These are phyloP conservation scores for Metellina segmentata DNA, from an alignment of 2,888 invertebrate genomes.

Conservation along the genomic window DNA sequence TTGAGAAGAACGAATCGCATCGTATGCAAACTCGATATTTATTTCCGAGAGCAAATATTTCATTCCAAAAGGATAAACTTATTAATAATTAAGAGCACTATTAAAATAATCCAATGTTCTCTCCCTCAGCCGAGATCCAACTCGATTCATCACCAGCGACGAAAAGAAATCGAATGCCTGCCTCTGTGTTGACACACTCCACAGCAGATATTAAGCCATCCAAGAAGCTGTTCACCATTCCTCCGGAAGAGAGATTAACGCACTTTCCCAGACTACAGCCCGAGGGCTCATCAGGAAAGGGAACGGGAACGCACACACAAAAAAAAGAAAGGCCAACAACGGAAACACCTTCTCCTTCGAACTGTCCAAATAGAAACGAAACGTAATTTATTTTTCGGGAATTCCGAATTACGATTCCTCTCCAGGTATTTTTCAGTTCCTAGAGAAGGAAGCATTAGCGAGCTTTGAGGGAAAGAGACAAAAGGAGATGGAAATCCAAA, in stretches of 20 bases:
- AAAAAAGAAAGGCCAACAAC: not conserved
- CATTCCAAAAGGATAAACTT: not conserved
- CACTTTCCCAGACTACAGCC: constrained; percentile 12
- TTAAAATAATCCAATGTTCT: not conserved
- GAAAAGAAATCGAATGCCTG: not conserved
- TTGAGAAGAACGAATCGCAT: no score
- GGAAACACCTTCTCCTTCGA: constrained; percentile 1
- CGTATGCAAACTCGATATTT: no score
- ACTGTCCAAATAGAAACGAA: constrained; percentile 51
- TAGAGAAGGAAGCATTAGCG: constrained; percentile 34
- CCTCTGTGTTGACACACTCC: not conserved
- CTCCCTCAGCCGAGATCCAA: not conserved
- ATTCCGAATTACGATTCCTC: constrained; percentile 63
- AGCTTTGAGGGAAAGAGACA: constrained; percentile 5
- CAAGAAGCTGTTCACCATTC: not conserved
- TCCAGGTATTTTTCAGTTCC: constrained; percentile 54
- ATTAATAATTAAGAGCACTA: not conserved
- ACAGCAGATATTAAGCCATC: not conserved
- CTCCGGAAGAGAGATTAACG: not conserved
- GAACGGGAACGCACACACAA: constrained; percentile 3
- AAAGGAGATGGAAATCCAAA: constrained; percentile 4
- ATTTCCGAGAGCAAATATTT: not conserved
- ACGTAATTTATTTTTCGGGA: constrained; percentile 64
- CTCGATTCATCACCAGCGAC: not conserved
- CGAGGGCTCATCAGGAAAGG: not conserved